A percentile compares a stretch with the other conserved stretches of the same genome.
phyloP scores from a whole-genome alignment of 2,113 vertebrate genomes.

The Rhinogobius similis region DNA sequence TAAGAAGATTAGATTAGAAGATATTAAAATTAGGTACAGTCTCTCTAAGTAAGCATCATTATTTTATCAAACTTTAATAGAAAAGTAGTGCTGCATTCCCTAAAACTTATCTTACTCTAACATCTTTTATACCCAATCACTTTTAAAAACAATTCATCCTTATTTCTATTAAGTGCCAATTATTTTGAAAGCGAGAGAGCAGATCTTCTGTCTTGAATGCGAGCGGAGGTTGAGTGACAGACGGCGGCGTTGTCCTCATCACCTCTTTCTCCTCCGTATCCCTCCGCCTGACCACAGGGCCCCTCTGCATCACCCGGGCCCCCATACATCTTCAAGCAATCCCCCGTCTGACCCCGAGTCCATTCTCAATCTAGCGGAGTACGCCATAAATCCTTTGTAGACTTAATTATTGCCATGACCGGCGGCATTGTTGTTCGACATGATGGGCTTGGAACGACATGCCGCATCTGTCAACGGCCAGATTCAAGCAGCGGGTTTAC shows the following conservation, averaged over 20 bases:
- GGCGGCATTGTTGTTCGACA: conserved; percentile 9
- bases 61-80: too few species aligned
- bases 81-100: too few species aligned
- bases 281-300: conserved; percentile 38
- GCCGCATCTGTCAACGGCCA: background rate
- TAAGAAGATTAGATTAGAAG: too few species aligned
- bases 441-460: conserved; percentile 3
- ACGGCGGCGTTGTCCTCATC: conserved; percentile 34
- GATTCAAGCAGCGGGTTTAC: background rate
- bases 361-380: conserved; percentile 40
- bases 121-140: too few species aligned
- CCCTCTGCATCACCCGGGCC: conserved; percentile 26
- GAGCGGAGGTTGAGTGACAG: conserved; percentile 32
- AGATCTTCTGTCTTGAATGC: conserved; percentile 34
- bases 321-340: conserved; percentile 38
- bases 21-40: too few species aligned
- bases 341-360: conserved; percentile 22
- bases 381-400: conserved; percentile 12
- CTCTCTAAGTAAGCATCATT: too few species aligned
- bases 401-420: conserved; percentile 23
- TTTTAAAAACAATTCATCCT: too few species aligned
- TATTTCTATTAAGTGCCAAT: background rate
- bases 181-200: conserved; percentile 19
- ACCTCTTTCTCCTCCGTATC: conserved; percentile 24
- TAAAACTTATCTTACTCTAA: too few species aligned